Evolutionary conservation across 2,797 vertebrate species (phyloP), one percentile per base, ranked within the genome.

Genomic region (Lutjanus campechanus): DNA sequence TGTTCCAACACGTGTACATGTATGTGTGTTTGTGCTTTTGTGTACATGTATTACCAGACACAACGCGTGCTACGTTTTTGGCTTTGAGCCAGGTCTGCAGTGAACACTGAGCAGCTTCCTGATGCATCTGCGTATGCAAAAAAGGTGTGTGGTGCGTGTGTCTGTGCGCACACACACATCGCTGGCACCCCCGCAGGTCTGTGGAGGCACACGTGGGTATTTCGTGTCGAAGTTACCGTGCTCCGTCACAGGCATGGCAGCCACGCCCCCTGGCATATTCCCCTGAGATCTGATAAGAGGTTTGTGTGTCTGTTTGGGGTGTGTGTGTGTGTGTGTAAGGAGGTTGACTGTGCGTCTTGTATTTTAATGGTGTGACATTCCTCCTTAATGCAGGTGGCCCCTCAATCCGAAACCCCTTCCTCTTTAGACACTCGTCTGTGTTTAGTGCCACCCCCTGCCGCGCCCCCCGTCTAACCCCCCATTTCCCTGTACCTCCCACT

Each of bases 291-390:
- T 84, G 84, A 86, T 83, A 85, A 69, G 73, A 86, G 63, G 77
- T 82, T 78, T 76, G 74, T 73, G 72, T 85, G 46, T 49, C 46
- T 83, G 67, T 22, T 40, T 65, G 64, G 29, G 4, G 29, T 4
- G 53, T 46, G 20, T 65, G 67, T 22, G 44, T 65, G 64, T 75
- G 53, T 65, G 56, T 61, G 44, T 46, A 15, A 40, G 56, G 61
- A 74, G 64, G 69, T 51, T 63, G 69, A 51, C 36, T 76, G 74
- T 82, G 68, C 13, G 59, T 80, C 79, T 85, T 86, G 76, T 87
- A 73, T 91, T 85, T 89, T 88, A 92, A 89, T 85, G 82, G 79
- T 74, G 85, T 79, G 81, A 85, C 84, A 86, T 88, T 90, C 81
- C 79, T 91, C 74, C 75, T 84, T 88, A 87, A 84, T 79, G 82